Conservation (phyloP, 2,113 vertebrate genomes). For the Murina feae region DNA sequence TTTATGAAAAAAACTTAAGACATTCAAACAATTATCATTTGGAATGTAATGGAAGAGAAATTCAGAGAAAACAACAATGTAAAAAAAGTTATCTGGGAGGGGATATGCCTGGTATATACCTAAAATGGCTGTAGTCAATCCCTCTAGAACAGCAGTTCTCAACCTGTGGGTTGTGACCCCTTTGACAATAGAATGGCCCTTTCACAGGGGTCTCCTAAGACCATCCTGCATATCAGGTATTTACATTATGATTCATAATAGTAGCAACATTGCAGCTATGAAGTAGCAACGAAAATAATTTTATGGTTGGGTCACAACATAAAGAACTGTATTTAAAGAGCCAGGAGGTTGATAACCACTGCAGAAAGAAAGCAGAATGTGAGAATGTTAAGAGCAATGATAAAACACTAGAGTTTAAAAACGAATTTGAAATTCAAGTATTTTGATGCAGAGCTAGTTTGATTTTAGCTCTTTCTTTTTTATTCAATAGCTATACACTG, state of each 20-base stretch:
- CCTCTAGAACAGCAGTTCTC: too few species aligned
- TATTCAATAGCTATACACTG: not conserved
- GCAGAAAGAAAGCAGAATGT: not conserved
- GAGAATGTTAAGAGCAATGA: not conserved
- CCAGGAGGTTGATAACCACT: too few species aligned
- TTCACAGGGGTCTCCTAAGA: too few species aligned
- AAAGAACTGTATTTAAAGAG: too few species aligned
- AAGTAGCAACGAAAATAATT: too few species aligned
- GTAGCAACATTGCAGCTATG: too few species aligned
- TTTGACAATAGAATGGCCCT: too few species aligned
- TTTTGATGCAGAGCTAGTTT: not conserved
- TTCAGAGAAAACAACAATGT: not conserved
- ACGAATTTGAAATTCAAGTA: not conserved
- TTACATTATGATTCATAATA: too few species aligned
- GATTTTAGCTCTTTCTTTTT: not conserved
- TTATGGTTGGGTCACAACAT: too few species aligned
- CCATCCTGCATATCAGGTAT: too few species aligned
- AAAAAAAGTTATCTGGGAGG: not conserved
- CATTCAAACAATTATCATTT: not conserved
- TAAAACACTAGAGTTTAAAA: not conserved
- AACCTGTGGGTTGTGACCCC: too few species aligned
- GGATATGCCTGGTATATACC: not conserved
- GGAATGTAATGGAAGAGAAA: not conserved
- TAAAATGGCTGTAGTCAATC: not conserved
- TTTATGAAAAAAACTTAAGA: not conserved